A percentile compares a stretch with the other conserved stretches of the same genome.
phyloP scores from a whole-genome alignment of 2,797 vertebrate genomes.

The Lepilemur ruficaudatus region DNA sequence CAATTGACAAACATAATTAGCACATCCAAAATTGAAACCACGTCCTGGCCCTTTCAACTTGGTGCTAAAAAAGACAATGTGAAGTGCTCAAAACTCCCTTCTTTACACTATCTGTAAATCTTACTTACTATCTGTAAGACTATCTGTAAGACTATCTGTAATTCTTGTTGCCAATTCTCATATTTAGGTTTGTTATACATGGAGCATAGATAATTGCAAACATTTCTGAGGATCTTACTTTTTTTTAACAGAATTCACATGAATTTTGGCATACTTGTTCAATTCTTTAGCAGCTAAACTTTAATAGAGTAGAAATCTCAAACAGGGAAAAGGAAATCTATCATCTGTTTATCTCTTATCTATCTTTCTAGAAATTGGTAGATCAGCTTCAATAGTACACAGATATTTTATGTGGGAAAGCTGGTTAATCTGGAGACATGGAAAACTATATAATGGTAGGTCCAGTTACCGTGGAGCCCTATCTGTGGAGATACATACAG shows the following conservation, averaged over 20 bases:
- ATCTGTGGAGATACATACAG: background rate
- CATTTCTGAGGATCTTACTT: constrained; percentile 30
- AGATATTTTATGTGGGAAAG: constrained; percentile 25
- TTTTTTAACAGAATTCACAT: constrained; percentile 33
- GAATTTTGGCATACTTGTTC: constrained; percentile 55
- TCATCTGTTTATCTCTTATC: background rate
- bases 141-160: background rate
- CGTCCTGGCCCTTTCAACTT: constrained; percentile 49
- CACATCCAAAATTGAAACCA: constrained; percentile 65
- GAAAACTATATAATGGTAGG: background rate
- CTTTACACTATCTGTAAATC: background rate
- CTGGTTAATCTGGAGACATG: constrained; percentile 4
- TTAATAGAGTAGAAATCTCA: constrained; percentile 11
- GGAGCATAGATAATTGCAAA: constrained; percentile 53
- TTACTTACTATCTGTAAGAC: too few relatives aligned
- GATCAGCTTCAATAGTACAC: background rate
- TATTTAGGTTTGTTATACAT: constrained; percentile 58
- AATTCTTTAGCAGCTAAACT: constrained; percentile 36
- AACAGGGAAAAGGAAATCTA: background rate
- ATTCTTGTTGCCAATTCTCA: background rate
- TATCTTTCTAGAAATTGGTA: constrained; percentile 1
- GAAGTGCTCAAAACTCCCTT: constrained; percentile 39
- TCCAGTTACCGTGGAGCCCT: background rate
- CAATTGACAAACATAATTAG: constrained; percentile 73
- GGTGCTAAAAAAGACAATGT: constrained; percentile 46